These are phyloP conservation scores for Probaryconus sp. DNA, from an alignment of 1,140 invertebrate genomes.

Conservation along the genomic window DNA sequence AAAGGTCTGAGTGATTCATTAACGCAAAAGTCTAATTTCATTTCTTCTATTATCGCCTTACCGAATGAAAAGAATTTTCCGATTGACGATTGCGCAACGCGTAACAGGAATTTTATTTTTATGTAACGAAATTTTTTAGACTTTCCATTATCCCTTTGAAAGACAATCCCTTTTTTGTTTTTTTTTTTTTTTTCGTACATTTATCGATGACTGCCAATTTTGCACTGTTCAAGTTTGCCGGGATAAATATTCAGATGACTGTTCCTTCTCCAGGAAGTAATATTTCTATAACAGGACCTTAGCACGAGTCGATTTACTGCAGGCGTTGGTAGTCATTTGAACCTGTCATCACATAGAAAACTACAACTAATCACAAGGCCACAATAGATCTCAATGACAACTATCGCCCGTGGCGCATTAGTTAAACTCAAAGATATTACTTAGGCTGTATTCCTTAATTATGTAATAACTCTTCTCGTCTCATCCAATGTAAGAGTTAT, in stretches of 20 bases:
- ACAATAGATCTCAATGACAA: constrained; percentile 34
- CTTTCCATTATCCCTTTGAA: too few relatives aligned
- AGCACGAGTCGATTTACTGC: constrained; percentile 22
- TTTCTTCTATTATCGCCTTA: too few relatives aligned
- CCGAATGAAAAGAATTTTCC: too few relatives aligned
- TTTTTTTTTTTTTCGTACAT: too few relatives aligned
- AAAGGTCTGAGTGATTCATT: constrained; percentile 35
- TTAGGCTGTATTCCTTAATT: constrained; percentile 44
- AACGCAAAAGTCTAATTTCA: too few relatives aligned
- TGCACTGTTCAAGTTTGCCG: too few relatives aligned
- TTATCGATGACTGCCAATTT: too few relatives aligned
- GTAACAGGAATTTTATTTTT: too few relatives aligned
- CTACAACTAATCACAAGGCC: background rate
- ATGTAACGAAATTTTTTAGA: too few relatives aligned
- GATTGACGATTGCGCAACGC: too few relatives aligned
- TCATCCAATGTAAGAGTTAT: constrained; percentile 20
- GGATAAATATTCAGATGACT: too few relatives aligned
- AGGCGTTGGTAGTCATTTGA: constrained; percentile 25
- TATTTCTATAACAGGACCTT: constrained; percentile 13
- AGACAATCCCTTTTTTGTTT: too few relatives aligned
- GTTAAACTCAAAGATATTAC: constrained; percentile 31
- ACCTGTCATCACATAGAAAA: constrained; percentile 27
- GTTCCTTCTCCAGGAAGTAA: constrained; percentile 14
- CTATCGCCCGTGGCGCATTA: constrained; percentile 19
- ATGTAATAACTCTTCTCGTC: constrained; percentile 39